Base-by-base conservation (phyloP, 2,797 vertebrate genomes). In the Paedocypris micromegethes region DNA sequence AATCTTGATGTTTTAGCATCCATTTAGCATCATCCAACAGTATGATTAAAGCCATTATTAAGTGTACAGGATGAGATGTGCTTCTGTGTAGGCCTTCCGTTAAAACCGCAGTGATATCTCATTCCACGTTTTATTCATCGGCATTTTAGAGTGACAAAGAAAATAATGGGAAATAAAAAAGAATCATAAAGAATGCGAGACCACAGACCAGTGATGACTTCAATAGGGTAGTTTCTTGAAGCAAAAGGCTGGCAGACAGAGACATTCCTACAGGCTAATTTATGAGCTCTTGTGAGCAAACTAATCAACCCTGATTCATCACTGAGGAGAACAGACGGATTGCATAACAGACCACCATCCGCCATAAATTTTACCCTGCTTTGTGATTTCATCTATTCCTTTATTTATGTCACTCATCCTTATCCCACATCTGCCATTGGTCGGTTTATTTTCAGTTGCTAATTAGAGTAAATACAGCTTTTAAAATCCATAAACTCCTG, bases 241-340 rank as follows among this genome's bases (percentile, higher is more conserved):
- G 74, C 51, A 63, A 55, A 55, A 61, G 58, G 40, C 40, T 61
- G 50, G 47, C 66, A 66, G 53, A 53, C 62, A 7, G 37, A 72
- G 54, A 68, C 72, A 74, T 77, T 77, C 74, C 64, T 51, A 46
- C 59, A 43, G 40, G 38, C 43, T 70, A 62, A 73, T 80, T 79
- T 78, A 77, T 4, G 76, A 74, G 74, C 68, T 73, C 65, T 51
- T 59, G 72, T 38, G 54, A 75, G 39, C 66, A 67, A 69, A 73
- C 70, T 78, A 77, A 79, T 78, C 72, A 46, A 67, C 68, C 66
- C 67, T 74, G 70, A 76, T 73, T 51, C 60, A 64, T 72, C 55
- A 75, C 68, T 60, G 45, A 62, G 70, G n/a, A 76, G 67, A 66
- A 57, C 52, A 58, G 71, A 57, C 57, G 44, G 53, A 70, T 75